These are phyloP conservation scores for Cromileptes altivelis DNA, from an alignment of 2,113 vertebrate species.

Conservation along the genomic window DNA sequence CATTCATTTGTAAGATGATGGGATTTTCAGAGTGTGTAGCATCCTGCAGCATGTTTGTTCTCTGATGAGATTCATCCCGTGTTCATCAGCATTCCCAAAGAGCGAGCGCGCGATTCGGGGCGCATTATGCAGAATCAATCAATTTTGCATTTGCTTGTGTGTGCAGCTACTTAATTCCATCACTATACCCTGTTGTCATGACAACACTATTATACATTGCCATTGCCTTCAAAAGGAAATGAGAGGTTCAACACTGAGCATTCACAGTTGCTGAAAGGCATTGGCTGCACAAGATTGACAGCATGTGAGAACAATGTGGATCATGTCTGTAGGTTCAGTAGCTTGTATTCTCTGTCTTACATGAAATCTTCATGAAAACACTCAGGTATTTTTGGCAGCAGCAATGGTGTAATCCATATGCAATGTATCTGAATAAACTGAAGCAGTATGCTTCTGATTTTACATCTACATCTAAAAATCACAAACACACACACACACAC, in stretches of 20 bases:
- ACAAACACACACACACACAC: not conserved
- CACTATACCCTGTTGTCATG: slow-evolving; percentile 67
- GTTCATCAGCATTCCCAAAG: slow-evolving; percentile 56
- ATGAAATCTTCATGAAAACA: not conserved
- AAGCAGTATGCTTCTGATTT: slow-evolving; percentile 3
- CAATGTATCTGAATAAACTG: not conserved
- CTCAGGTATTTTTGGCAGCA: not conserved
- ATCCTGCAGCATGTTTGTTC: slow-evolving; percentile 31
- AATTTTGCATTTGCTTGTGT: slow-evolving; percentile 59
- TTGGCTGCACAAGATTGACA: not conserved
- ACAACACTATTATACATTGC: slow-evolving; percentile 65
- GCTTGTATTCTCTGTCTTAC: not conserved
- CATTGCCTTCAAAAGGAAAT: slow-evolving; percentile 39
- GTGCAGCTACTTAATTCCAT: slow-evolving; percentile 54
- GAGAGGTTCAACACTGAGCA: slow-evolving; percentile 13
- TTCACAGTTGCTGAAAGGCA: slow-evolving; percentile 33
- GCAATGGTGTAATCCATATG: not conserved
- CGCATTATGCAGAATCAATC: slow-evolving; percentile 63
- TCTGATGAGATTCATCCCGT: slow-evolving; percentile 23
- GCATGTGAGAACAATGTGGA: not conserved
- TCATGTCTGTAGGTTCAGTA: not conserved
- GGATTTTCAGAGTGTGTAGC: slow-evolving; percentile 26
- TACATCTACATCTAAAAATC: slow-evolving; percentile 11
- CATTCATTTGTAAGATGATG: slow-evolving; percentile 14
- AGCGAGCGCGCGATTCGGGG: slow-evolving; percentile 17